Conservation (phyloP, 1,140 invertebrate species). For the Rhopalosiphum maidis region DNA sequence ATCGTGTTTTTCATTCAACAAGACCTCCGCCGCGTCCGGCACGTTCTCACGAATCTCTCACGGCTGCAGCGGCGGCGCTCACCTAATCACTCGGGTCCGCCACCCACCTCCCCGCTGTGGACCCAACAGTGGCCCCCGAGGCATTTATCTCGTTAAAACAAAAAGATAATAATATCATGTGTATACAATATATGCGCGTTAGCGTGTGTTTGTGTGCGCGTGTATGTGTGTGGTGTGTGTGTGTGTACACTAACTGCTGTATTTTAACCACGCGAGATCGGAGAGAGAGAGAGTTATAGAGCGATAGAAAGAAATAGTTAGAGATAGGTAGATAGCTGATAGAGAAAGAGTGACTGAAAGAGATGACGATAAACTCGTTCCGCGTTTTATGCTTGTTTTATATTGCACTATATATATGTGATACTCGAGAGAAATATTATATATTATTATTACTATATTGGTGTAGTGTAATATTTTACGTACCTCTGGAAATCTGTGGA, state of each 20-base stretch:
- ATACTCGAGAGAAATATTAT: slow-evolving; percentile 8
- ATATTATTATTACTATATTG: slow-evolving; percentile 25
- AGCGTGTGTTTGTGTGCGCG: neutral
- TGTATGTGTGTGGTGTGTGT: neutral
- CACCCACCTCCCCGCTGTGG: neutral
- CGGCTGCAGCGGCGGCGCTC: slow-evolving; percentile 20
- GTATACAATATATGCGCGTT: neutral
- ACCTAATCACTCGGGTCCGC: slow-evolving; percentile 35
- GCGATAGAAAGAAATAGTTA: neutral
- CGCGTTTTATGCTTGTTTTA: slow-evolving; percentile 18
- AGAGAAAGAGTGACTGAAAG: slow-evolving; percentile 12
- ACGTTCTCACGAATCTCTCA: slow-evolving; percentile 56
- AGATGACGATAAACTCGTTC: neutral
- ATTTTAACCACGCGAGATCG: neutral
- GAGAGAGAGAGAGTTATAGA: neutral
- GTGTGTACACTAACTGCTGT: neutral
- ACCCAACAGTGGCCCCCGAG: slow-evolving; percentile 4
- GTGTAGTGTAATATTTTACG: slow-evolving; percentile 50
- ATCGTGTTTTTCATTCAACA: slow-evolving; percentile 56
- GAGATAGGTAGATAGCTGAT: neutral
- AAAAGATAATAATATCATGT: slow-evolving; percentile 35
- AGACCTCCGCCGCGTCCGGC: slow-evolving; percentile 37
- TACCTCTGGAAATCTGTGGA: slow-evolving; percentile 58
- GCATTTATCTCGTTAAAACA: slow-evolving; percentile 56
- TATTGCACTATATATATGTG: neutral